A percentile compares a stretch with the other conserved stretches of the same genome.
These are phyloP conservation scores for Chrysomallon squamiferum DNA, from an alignment of 1,140 invertebrate species.

Conservation along the genomic window DNA sequence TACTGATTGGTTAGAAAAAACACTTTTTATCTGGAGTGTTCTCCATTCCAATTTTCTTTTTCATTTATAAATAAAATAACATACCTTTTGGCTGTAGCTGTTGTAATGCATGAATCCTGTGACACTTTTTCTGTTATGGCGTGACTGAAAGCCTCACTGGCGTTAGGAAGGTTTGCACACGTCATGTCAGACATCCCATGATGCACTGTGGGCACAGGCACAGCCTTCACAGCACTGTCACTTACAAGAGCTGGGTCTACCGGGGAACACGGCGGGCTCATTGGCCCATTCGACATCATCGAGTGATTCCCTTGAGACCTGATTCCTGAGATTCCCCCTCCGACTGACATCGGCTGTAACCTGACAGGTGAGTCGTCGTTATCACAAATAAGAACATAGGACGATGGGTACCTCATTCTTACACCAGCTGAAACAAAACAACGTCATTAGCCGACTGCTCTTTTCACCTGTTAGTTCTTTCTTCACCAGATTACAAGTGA, in stretches of 20 bases:
- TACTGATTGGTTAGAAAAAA: too few species aligned
- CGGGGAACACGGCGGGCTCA: conserved; percentile 59
- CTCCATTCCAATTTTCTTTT: too few species aligned
- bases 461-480: neutral
- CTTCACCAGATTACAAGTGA: neutral
- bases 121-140: conserved; percentile 76
- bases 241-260: conserved; percentile 33
- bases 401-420: conserved; percentile 91
- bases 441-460: neutral
- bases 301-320: neutral
- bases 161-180: conserved; percentile 56
- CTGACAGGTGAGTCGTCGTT: conserved; percentile 72
- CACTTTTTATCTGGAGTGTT: too few species aligned
- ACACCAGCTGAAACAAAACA: conserved; percentile 74
- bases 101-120: conserved; percentile 73
- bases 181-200: conserved; percentile 10
- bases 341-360: conserved; percentile 15
- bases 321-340: neutral
- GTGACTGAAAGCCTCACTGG: conserved; percentile 55
- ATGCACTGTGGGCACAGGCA: conserved; percentile 8
- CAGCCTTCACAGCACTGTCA: conserved; percentile 16
- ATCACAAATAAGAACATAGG: conserved; percentile 91
- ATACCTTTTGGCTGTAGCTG: conserved; percentile 47
- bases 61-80: too few species aligned
- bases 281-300: conserved; percentile 9